A percentile compares a stretch with the other conserved stretches of the same genome.
Conservation (phyloP, 2,113 vertebrate genomes). For the Triplophysa tibetana region DNA sequence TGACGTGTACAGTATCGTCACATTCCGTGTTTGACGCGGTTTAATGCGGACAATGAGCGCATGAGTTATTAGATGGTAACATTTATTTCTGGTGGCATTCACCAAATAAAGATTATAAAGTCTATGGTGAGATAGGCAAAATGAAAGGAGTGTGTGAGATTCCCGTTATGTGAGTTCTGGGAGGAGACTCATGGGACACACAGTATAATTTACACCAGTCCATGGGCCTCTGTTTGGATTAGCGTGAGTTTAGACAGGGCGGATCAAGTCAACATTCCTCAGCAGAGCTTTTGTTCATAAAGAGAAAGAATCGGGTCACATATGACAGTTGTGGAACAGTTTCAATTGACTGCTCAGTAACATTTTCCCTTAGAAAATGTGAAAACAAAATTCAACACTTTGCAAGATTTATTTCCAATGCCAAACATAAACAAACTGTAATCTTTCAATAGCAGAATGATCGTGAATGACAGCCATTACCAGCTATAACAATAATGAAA, state of each 20-base stretch:
- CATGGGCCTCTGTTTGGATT: neutral
- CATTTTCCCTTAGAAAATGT: no score
- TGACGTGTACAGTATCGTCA: neutral
- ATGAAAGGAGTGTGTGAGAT: neutral
- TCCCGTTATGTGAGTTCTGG: constrained; percentile 59
- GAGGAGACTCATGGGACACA: neutral
- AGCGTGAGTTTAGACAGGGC: constrained; percentile 62
- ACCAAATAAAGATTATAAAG: neutral
- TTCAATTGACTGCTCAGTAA: no score
- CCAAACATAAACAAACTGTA: no score
- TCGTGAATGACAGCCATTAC: no score
- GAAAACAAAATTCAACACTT: no score
- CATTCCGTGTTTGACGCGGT: neutral
- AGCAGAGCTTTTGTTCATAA: constrained; percentile 5
- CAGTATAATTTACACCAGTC: neutral
- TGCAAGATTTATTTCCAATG: no score
- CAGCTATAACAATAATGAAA: neutral
- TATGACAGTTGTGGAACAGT: no score
- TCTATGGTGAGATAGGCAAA: neutral
- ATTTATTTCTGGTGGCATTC: neutral
- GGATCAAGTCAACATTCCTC: constrained; percentile 58
- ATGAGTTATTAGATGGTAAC: neutral
- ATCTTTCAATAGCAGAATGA: no score
- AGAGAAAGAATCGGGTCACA: neutral
- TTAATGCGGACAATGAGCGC: neutral